These are phyloP conservation scores for Timandra comae DNA, from an alignment of 2,888 invertebrate species.

Conservation along the genomic window DNA sequence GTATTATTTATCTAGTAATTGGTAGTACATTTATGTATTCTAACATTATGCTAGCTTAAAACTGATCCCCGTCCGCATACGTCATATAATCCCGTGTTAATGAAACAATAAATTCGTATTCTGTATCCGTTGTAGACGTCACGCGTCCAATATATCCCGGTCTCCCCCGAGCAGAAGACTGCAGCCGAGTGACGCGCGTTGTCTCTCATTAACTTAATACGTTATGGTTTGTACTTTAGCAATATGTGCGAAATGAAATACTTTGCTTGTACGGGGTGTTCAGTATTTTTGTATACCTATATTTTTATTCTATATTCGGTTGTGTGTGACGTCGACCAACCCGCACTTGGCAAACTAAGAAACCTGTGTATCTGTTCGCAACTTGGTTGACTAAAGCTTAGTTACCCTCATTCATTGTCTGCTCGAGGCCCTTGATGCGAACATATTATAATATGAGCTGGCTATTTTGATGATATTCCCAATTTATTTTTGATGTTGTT, in stretches of 20 bases:
- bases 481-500: no score
- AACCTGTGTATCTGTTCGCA: no score
- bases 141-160: constrained; percentile 40
- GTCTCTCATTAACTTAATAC: constrained; percentile 72
- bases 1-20: no score
- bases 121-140: constrained; percentile 30
- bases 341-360: background rate
- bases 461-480: no score
- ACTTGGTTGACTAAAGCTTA: no score
- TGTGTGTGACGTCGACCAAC: no score
- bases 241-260: constrained; percentile 61
- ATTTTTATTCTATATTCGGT: background rate
- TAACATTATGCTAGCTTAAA: no score
- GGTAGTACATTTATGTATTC: no score
- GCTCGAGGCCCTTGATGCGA: no score
- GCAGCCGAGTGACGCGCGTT: constrained; percentile 47
- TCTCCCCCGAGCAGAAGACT: constrained; percentile 30
- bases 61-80: background rate
- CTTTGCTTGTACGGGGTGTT: constrained; percentile 35
- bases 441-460: no score
- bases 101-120: constrained; percentile 67
- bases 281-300: constrained; percentile 1
- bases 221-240: constrained; percentile 56
- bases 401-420: background rate
- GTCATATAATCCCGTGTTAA: constrained; percentile 42